phyloP scores from a whole-genome alignment of 1,140 invertebrate species.

The Drosophila murphyi region DNA sequence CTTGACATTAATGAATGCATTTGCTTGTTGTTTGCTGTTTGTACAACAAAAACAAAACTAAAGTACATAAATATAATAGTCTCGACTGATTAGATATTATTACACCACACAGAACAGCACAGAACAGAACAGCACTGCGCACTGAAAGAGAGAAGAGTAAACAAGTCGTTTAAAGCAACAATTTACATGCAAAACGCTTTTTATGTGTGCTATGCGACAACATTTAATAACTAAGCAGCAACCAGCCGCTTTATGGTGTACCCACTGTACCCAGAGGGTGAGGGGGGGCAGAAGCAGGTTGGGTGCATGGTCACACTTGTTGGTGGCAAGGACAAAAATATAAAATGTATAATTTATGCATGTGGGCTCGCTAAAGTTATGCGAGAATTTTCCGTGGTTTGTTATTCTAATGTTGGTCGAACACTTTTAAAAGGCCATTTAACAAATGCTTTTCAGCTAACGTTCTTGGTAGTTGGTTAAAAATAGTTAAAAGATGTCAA shows the following conservation, averaged over 20 bases:
- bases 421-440: too few relatives aligned
- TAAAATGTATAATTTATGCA: too few relatives aligned
- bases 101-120: conserved; percentile 1
- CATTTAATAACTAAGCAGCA: conserved; percentile 4
- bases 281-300: too few relatives aligned
- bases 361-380: too few relatives aligned
- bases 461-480: too few relatives aligned
- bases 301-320: not conserved
- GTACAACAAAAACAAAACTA: not conserved
- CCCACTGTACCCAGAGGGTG: not conserved
- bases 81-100: conserved; percentile 67
- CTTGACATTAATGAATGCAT: conserved; percentile 67
- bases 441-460: too few relatives aligned
- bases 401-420: too few relatives aligned
- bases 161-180: conserved; percentile 41
- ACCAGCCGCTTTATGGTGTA: not conserved
- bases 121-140: too few relatives aligned
- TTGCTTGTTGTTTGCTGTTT: conserved; percentile 52
- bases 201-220: conserved; percentile 2
- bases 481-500: too few relatives aligned
- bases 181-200: conserved; percentile 22
- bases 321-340: too few relatives aligned
- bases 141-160: conserved; percentile 24
- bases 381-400: too few relatives aligned
- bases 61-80: conserved; percentile 55